Conservation (phyloP, 2,113 vertebrate species). For the Meriones unguiculatus region DNA sequence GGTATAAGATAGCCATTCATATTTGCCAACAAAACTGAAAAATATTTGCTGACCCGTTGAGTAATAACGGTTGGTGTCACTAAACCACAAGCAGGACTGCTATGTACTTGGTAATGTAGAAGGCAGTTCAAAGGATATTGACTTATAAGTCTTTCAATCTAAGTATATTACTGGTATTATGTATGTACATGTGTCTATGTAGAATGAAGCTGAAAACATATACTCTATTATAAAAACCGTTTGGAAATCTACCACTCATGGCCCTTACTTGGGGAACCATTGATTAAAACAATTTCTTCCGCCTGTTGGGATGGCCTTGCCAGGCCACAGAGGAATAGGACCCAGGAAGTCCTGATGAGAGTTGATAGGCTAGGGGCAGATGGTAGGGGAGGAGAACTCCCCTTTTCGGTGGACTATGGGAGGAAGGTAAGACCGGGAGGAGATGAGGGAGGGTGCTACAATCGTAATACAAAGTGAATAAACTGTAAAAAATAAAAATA, state of each 20-base stretch:
- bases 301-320: too few relatives aligned
- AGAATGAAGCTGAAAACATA: conserved; percentile 25
- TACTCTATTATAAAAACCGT: background rate
- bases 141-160: background rate
- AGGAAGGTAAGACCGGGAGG: too few relatives aligned
- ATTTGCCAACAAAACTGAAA: conserved; percentile 32
- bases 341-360: too few relatives aligned
- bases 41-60: conserved; percentile 15
- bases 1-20: background rate
- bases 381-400: too few relatives aligned
- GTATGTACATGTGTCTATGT: background rate
- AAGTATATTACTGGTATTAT: background rate
- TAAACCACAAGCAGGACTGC: background rate
- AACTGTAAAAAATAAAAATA: too few relatives aligned
- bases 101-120: background rate
- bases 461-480: too few relatives aligned
- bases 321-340: too few relatives aligned
- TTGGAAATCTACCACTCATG: background rate
- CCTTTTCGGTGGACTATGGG: too few relatives aligned
- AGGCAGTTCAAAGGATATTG: background rate
- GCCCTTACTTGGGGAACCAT: background rate
- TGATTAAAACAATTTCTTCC: background rate
- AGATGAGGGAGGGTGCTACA: too few relatives aligned
- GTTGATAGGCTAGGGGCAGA: too few relatives aligned
- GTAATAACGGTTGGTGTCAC: background rate